Evolutionary conservation across 2,113 vertebrate genomes (phyloP).

Genomic region (Eira barbara): DNA sequence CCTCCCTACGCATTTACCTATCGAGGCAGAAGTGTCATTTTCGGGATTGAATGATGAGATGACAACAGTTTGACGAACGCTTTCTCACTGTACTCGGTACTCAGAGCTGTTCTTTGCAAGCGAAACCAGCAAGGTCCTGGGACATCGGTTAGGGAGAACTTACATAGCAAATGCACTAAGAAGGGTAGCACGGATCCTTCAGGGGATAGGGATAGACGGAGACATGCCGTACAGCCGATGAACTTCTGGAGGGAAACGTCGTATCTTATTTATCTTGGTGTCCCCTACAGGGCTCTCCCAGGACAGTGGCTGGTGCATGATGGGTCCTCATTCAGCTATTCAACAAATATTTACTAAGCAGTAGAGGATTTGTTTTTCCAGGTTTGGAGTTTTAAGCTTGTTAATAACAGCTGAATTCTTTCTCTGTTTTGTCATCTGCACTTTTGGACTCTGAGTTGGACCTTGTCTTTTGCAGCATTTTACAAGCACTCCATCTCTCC

Average conservation of each 20-base stretch:
- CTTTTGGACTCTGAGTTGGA: slow-evolving; percentile 16
- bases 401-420: slow-evolving; percentile 45
- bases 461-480: not conserved
- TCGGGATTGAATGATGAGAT: not conserved
- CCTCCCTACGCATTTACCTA: not conserved
- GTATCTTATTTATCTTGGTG: not conserved
- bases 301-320: not conserved
- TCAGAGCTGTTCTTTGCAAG: not conserved
- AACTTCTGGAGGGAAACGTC: not conserved
- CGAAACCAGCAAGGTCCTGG: not conserved
- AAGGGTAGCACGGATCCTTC: not conserved
- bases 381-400: slow-evolving; percentile 47
- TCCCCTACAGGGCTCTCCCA: not conserved
- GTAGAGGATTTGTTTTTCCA: slow-evolving; percentile 49
- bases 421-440: slow-evolving; percentile 49
- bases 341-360: slow-evolving; percentile 51
- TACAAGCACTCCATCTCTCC: not conserved
- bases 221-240: not conserved
- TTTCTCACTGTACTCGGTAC: not conserved
- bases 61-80: not conserved
- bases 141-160: not conserved
- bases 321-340: not conserved
- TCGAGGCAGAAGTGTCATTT: not conserved
- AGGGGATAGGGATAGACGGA: not conserved
- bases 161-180: too few species aligned